phyloP scores from a whole-genome alignment of 2,888 invertebrate species.

The Paralinhomoeus sp. region DNA sequence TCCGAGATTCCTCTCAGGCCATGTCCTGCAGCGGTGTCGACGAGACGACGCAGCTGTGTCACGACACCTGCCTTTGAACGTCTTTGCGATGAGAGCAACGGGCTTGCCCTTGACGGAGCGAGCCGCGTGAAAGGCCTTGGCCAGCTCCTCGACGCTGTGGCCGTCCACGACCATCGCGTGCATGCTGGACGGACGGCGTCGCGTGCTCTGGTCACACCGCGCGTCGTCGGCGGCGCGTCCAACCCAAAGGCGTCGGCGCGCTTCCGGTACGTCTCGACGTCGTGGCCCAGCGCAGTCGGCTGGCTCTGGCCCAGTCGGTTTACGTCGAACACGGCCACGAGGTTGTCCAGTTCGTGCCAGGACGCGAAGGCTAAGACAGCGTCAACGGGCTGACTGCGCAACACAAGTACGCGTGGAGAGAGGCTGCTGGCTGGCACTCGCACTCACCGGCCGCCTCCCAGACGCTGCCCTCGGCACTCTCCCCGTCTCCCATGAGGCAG shows the following conservation, averaged over 20 bases:
- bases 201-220: too few relatives aligned
- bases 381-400: too few relatives aligned
- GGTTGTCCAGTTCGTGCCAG: conserved; percentile 78
- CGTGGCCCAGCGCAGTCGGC: conserved; percentile 72
- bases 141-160: conserved; percentile 69
- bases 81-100: conserved; percentile 80
- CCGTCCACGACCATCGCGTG: conserved; percentile 75
- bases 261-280: conserved; percentile 48
- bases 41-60: too few relatives aligned
- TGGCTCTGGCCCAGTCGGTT: conserved; percentile 94
- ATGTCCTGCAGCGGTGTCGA: conserved; percentile 6
- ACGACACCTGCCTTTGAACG: conserved; percentile 63
- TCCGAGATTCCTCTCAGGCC: conserved; percentile 55
- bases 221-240: too few relatives aligned
- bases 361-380: conserved; percentile 75
- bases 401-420: too few relatives aligned
- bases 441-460: conserved; percentile 20
- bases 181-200: conserved; percentile 8
- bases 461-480: conserved; percentile 65
- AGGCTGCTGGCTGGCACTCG: too few relatives aligned
- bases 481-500: conserved; percentile 88
- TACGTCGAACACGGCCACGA: conserved; percentile 85
- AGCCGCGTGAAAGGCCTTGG: conserved; percentile 27
- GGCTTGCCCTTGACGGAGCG: conserved; percentile 48
- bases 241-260: conserved; percentile 25